Evolutionary conservation across 2,888 invertebrate genomes (phyloP), one percentile per base, ranked within the genome.

Genomic region (Allophyes oxyacanthae): DNA sequence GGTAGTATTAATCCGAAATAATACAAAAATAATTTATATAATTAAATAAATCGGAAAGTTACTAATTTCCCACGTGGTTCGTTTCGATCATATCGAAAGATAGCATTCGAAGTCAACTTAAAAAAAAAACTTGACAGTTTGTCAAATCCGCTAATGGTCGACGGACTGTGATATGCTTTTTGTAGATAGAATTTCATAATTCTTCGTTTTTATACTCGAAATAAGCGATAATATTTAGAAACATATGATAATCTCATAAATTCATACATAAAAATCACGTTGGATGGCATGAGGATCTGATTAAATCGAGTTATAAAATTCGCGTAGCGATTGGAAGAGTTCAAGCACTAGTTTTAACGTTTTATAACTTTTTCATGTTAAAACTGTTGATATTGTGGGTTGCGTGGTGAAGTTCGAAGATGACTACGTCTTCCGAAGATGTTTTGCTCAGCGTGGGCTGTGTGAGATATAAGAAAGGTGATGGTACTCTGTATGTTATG

Each of bases 401-500:
- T 46, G 46, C 55, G 55, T 54, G 44, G 54, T 63, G 60, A 58
- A 70, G 45, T 64, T 48, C 60, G 56, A 85, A 75, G 72, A 97
- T 97, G 97, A 97, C 97, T 73, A 97, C 98, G 52, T 97, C 97
- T 66, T 98, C 98, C 55, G 99, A 99, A 94, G 99, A 99, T 92
- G 99, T 99, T 54, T 94, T 99, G 76, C 95, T 99, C 73, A 98
- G 99, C 94, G 97, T 99, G 77, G 96, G 97, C 69, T 96, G 98
- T 91, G 99, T 99, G 63, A 96, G 98, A 64, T 98, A 97, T 87
- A 99, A 99, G 91, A 99, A 99, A 92, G 98, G 98, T 52, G 99
- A 99, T 93, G 99, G 99, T 9, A 97, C 97, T 0, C 94, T 99
- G 55, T 98, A 99, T 88, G 96, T 99, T 68, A 99, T 99, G 99